Evolutionary conservation across 2,113 vertebrate genomes (phyloP).

Genomic region (Phainopepla nitens): DNA sequence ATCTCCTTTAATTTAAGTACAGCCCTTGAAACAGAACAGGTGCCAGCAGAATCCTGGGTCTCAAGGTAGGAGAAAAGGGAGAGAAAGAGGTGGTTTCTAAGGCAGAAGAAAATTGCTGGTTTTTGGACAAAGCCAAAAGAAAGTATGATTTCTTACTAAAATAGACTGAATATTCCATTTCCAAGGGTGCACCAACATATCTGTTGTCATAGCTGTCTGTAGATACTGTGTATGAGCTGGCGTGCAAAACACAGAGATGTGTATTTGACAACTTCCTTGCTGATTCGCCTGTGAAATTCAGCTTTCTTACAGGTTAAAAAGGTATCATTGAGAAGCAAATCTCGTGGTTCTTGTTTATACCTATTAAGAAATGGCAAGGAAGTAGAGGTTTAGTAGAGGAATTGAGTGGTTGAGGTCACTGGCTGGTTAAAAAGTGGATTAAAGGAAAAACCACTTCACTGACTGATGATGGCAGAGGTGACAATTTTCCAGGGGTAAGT

Average conservation of each 20-base stretch:
- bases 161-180: background rate
- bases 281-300: background rate
- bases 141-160: background rate
- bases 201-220: background rate
- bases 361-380: background rate
- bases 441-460: background rate
- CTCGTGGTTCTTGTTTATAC: background rate
- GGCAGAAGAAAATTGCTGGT: background rate
- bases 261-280: background rate
- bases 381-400: background rate
- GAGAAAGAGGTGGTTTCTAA: background rate
- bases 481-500: background rate
- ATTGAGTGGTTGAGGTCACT: background rate
- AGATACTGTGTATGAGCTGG: background rate
- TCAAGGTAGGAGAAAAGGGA: background rate
- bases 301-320: background rate
- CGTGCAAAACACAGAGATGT: fast-evolving
- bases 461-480: background rate
- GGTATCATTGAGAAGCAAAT: background rate
- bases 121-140: background rate
- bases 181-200: background rate
- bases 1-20: background rate
- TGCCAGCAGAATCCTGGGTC: background rate
- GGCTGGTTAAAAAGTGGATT: background rate
- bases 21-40: background rate